Conservation (phyloP, 2,113 vertebrate genomes). For the Hippolais icterina region DNA sequence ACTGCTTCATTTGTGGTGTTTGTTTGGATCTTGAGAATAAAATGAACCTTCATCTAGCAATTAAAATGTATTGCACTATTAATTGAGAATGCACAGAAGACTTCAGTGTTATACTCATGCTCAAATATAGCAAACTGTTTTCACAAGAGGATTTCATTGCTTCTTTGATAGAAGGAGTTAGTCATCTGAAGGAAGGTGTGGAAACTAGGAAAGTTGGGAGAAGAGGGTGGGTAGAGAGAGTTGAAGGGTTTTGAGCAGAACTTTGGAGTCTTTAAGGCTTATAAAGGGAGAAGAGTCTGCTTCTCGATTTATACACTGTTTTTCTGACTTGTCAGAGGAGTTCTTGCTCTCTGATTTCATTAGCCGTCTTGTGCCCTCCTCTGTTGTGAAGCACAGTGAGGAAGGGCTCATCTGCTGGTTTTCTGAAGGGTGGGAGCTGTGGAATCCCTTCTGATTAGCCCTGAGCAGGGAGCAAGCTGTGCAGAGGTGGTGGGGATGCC, state of each 20-base stretch:
- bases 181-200: not conserved
- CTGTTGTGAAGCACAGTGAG: not conserved
- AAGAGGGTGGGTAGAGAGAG: not conserved
- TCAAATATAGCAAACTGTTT: not conserved
- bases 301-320: not conserved
- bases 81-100: not conserved
- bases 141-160: not conserved
- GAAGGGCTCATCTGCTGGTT: not conserved
- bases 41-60: not conserved
- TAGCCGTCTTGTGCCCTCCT: not conserved
- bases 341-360: not conserved
- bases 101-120: not conserved
- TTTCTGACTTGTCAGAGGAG: not conserved
- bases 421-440: not conserved
- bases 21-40: not conserved
- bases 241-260: not conserved
- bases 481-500: not conserved
- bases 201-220: not conserved
- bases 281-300: not conserved
- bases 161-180: not conserved
- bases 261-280: accelerated
- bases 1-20: not conserved
- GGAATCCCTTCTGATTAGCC: not conserved
- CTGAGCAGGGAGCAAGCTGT: not conserved
- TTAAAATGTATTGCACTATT: conserved; percentile 8